Evolutionary conservation across 2,797 vertebrate species (phyloP).

Genomic region (Arnoldichthys spilopterus): DNA sequence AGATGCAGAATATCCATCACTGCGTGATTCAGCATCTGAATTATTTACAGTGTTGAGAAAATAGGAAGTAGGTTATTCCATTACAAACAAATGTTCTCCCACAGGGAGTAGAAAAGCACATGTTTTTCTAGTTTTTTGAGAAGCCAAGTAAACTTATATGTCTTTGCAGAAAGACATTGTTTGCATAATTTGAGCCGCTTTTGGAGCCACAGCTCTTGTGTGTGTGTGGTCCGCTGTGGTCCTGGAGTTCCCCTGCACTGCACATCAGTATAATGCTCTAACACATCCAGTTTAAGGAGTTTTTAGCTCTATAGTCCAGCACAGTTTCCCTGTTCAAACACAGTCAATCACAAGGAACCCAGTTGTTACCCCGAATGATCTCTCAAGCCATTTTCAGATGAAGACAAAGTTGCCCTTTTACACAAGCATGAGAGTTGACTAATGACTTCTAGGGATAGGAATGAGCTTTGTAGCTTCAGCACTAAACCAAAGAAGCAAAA

Average conservation of each 20-base stretch:
- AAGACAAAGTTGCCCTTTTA: too few species aligned
- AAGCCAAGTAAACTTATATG: not conserved
- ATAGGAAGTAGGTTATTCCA: conserved; percentile 17
- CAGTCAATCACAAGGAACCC: not conserved
- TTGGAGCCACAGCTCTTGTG: not conserved
- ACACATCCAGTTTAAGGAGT: not conserved
- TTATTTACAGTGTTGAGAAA: conserved; percentile 21
- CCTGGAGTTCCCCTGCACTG: not conserved
- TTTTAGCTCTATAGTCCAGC: not conserved
- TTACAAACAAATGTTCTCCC: conserved; percentile 15
- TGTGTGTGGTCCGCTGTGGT: not conserved
- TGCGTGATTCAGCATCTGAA: conserved; percentile 13
- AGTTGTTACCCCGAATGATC: not conserved
- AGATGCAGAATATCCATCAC: conserved; percentile 5
- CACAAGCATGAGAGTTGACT: too few species aligned
- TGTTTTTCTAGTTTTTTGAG: not conserved
- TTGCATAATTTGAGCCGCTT: not conserved
- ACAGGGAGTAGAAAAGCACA: not conserved
- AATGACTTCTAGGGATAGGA: too few species aligned
- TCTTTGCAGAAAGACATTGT: not conserved
- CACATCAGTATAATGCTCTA: not conserved
- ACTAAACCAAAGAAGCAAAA: too few species aligned
- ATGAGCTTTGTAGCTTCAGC: too few species aligned
- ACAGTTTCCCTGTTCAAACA: not conserved
- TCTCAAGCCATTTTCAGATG: too few species aligned